Conservation (phyloP, 2,113 vertebrate species). For the Gavia stellata region DNA sequence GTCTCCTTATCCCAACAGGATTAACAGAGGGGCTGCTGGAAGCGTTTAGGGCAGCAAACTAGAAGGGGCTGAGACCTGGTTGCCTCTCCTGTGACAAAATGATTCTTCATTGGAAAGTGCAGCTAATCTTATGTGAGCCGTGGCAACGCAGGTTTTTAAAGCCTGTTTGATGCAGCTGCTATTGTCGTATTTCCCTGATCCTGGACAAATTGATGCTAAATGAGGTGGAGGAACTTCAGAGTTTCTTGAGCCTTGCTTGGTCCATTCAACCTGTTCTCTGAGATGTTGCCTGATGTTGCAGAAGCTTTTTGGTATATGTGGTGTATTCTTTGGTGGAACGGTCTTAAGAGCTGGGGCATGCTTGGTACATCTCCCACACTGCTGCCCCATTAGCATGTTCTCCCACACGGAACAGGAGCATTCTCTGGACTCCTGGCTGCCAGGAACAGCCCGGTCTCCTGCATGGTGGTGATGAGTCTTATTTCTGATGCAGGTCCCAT, state of each 20-base stretch:
- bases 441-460: not conserved
- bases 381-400: not conserved
- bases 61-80: not conserved
- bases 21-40: not conserved
- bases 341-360: not conserved
- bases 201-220: not conserved
- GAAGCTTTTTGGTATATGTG: not conserved
- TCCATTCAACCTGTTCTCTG: fast-evolving
- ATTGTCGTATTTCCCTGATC: fast-evolving
- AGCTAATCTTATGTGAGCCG: not conserved
- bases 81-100: not conserved
- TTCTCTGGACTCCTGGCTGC: not conserved
- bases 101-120: not conserved
- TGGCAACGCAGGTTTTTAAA: not conserved
- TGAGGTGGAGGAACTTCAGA: not conserved
- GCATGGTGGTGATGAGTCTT: not conserved
- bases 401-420: not conserved
- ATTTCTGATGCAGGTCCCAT: constrained; percentile 83
- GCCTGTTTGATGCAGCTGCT: not conserved
- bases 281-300: not conserved
- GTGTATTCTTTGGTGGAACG: not conserved
- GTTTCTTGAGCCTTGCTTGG: not conserved
- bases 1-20: not conserved
- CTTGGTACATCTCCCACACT: not conserved
- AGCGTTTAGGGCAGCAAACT: not conserved